Conservation (phyloP, 2,113 vertebrate genomes). For the Cichladusa arquata region DNA sequence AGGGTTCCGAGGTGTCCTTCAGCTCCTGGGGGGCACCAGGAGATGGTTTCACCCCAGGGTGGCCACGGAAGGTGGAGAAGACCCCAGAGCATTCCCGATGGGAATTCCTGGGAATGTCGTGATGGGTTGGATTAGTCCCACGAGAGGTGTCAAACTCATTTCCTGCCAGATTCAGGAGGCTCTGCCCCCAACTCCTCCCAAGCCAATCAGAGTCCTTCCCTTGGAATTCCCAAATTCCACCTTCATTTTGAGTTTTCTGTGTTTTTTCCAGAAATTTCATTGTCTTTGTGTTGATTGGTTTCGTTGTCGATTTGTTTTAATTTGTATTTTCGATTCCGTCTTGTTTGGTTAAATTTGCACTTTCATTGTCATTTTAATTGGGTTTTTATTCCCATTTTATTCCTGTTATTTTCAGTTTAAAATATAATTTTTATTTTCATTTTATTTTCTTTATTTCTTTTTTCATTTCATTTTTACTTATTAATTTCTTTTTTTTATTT, state of each 20-base stretch:
- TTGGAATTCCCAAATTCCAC: background rate
- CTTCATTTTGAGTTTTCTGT: background rate
- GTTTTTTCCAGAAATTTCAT: background rate
- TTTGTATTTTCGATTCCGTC: background rate
- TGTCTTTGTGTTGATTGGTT: background rate
- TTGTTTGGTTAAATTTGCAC: background rate
- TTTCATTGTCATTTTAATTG: too few species aligned
- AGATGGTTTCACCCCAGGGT: background rate
- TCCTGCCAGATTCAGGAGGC: background rate
- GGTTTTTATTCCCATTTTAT: fast-evolving
- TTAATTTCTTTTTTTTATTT: background rate
- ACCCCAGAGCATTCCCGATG: fast-evolving
- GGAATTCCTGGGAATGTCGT: fast-evolving
- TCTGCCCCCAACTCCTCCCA: background rate
- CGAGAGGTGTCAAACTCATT: background rate
- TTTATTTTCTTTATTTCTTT: background rate
- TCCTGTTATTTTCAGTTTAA: background rate
- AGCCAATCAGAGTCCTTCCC: background rate
- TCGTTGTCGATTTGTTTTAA: fast-evolving
- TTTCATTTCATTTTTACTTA: background rate
- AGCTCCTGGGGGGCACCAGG: background rate
- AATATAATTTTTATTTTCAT: background rate
- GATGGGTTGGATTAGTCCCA: background rate
- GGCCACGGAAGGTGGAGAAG: fast-evolving
- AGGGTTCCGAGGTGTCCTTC: background rate